phyloP scores from a whole-genome alignment of 2,113 vertebrate genomes.

The Salvator merianae region DNA sequence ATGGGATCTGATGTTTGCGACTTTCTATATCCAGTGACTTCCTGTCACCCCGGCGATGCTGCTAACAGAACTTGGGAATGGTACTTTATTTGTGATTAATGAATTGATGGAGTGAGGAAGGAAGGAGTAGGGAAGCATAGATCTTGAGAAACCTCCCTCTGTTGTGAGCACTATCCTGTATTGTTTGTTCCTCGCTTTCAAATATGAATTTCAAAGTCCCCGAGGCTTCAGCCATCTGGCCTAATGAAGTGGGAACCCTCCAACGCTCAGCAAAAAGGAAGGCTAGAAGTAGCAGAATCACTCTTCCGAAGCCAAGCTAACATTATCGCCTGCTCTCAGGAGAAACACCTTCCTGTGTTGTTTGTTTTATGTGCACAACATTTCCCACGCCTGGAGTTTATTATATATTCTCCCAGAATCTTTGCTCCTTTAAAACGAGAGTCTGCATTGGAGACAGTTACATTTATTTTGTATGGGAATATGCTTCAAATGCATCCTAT shows the following conservation, averaged over 20 bases:
- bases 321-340: background rate
- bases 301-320: background rate
- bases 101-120: background rate
- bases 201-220: background rate
- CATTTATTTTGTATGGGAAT: too few relatives aligned
- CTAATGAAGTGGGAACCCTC: background rate
- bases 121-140: background rate
- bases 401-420: background rate
- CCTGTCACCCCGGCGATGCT: background rate
- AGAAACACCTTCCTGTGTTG: background rate
- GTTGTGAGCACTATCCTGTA: background rate
- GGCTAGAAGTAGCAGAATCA: rapidly evolving
- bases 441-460: too few relatives aligned
- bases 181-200: background rate
- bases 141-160: background rate
- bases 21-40: background rate
- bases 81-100: background rate
- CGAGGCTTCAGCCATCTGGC: background rate
- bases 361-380: background rate
- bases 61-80: background rate
- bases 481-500: too few relatives aligned
- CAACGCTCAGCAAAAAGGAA: background rate
- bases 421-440: rapidly evolving
- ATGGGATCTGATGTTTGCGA: background rate
- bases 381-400: background rate